These are phyloP conservation scores for Sialis lutaria DNA, from an alignment of 2,888 invertebrate genomes.

Conservation along the genomic window DNA sequence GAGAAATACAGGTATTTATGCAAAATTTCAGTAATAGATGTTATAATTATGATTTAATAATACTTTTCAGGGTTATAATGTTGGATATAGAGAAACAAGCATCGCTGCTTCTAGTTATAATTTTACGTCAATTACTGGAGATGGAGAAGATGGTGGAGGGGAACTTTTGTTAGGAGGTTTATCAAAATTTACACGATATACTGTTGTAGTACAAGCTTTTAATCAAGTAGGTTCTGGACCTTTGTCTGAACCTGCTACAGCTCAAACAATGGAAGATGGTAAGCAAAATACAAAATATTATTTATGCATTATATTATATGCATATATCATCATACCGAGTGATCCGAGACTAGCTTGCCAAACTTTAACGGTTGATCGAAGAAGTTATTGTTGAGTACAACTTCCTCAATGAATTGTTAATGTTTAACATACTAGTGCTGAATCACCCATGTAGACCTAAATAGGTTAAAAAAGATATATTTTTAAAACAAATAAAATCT, in stretches of 20 bases:
- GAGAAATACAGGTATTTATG: slow-evolving; percentile 33
- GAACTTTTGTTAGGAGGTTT: slow-evolving; percentile 44
- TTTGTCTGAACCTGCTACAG: slow-evolving; percentile 44
- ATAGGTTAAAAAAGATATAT: too few species aligned
- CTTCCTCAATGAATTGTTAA: too few species aligned
- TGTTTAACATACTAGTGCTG: too few species aligned
- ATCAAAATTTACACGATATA: slow-evolving; percentile 47
- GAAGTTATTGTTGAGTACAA: too few species aligned
- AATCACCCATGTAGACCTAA: too few species aligned
- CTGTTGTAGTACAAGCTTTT: slow-evolving; percentile 52
- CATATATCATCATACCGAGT: not conserved
- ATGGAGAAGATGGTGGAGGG: slow-evolving; percentile 48
- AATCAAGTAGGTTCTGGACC: slow-evolving; percentile 61
- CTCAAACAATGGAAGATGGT: slow-evolving; percentile 62
- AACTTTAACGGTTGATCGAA: too few species aligned
- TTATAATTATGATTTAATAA: not conserved
- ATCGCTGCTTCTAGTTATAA: slow-evolving; percentile 38
- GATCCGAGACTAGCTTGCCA: too few species aligned
- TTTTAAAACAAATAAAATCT: too few species aligned
- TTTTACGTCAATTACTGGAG: slow-evolving; percentile 48
- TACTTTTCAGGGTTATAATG: slow-evolving; percentile 43
- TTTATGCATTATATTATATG: not conserved
- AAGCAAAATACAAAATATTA: slow-evolving; percentile 9
- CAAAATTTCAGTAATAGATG: too few species aligned
- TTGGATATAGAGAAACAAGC: slow-evolving; percentile 40